A percentile compares a stretch with the other conserved stretches of the same genome.
Evolutionary conservation across 2,797 vertebrate species (phyloP).

Genomic region (Propithecus perrieri): DNA sequence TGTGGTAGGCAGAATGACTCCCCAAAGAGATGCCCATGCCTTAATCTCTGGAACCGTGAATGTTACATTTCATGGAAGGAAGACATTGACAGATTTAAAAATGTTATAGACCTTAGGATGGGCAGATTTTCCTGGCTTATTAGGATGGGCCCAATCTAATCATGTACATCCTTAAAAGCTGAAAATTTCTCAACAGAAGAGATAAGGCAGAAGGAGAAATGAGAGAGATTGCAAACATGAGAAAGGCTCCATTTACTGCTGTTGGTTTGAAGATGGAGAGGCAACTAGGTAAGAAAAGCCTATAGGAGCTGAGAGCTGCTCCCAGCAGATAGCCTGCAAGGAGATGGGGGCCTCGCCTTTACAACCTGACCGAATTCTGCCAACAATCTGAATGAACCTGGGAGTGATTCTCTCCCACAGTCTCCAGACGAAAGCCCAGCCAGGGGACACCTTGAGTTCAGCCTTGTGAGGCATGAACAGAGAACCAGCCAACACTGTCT

Average conservation of each 20-base stretch:
- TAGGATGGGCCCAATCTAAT: not conserved
- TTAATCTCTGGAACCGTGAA: not conserved
- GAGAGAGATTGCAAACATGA: not conserved
- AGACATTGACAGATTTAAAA: not conserved
- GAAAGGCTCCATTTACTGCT: not conserved
- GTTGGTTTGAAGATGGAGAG: not conserved
- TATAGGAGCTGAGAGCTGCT: too few relatives aligned
- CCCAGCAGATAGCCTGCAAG: not conserved
- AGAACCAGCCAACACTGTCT: not conserved
- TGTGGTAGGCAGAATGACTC: not conserved
- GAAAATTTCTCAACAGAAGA: not conserved
- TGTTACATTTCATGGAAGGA: not conserved
- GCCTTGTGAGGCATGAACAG: not conserved
- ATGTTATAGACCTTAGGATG: not conserved
- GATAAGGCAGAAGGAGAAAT: constrained; percentile 7
- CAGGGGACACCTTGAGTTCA: not conserved
- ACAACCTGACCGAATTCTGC: not conserved
- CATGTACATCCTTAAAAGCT: too few relatives aligned
- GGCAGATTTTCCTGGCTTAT: not conserved
- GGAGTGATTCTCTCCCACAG: not conserved
- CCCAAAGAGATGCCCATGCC: not conserved
- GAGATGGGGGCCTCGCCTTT: not conserved
- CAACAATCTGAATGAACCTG: not conserved
- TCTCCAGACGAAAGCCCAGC: not conserved
- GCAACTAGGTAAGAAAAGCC: not conserved